These are phyloP conservation scores for Thymallus thymallus DNA, from an alignment of 2,113 vertebrate species.

Conservation along the genomic window DNA sequence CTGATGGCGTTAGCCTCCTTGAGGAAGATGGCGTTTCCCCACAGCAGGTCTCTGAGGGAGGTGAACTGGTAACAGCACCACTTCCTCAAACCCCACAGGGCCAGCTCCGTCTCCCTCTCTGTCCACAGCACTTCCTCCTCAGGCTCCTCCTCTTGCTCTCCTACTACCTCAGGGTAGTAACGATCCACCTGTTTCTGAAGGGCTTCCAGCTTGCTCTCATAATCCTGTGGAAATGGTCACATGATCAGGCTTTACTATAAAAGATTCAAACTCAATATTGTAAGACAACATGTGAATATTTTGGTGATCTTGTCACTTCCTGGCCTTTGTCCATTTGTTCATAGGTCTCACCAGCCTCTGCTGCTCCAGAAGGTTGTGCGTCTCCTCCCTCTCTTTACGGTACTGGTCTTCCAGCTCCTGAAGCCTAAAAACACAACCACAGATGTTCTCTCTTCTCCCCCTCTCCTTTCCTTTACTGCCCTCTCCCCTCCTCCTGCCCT, in stretches of 20 bases:
- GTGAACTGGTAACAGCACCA: slow-evolving; percentile 99
- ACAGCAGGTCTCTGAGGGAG: slow-evolving; percentile 90
- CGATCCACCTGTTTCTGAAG: slow-evolving; percentile 95
- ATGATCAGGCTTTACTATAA: too few species aligned
- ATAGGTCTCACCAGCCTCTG: slow-evolving; percentile 85
- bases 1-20: slow-evolving; percentile 99
- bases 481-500: too few species aligned
- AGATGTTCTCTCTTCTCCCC: not conserved
- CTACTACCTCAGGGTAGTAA: slow-evolving; percentile 88
- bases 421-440: slow-evolving; percentile 74
- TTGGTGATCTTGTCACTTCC: not conserved
- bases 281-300: too few species aligned
- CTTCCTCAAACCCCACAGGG: slow-evolving; percentile 92
- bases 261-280: too few species aligned
- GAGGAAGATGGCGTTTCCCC: slow-evolving; percentile 96
- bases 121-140: slow-evolving; percentile 97
- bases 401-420: slow-evolving; percentile 97
- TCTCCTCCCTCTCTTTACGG: slow-evolving; percentile 90
- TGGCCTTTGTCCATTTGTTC: not conserved
- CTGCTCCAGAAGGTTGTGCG: slow-evolving; percentile 93
- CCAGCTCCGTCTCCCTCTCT: slow-evolving; percentile 85
- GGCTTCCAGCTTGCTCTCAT: slow-evolving; percentile 94
- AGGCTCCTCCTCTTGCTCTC: slow-evolving; percentile 88
- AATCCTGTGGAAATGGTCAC: slow-evolving; percentile 77
- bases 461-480: not conserved